Evolutionary conservation across 1,140 invertebrate genomes (phyloP).

Genomic region (Papilio aristodemus): DNA sequence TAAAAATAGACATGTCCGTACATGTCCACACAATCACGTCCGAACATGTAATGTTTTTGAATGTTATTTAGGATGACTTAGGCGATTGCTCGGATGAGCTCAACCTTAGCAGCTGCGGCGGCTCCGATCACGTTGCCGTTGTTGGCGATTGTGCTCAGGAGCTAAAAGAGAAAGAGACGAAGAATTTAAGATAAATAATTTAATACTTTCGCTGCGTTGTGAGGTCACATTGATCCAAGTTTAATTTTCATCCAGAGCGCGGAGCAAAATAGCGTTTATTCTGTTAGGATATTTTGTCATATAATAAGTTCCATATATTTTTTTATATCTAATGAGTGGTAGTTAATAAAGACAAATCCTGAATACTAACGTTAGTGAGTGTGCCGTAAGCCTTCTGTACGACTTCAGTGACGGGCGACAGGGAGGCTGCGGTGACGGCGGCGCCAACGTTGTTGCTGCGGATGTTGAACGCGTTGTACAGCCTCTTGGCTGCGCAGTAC

Average conservation of each 20-base stretch:
- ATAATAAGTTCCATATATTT: no score
- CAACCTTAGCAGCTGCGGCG: conserved; percentile 44
- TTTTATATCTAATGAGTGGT: no score
- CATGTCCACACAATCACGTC: conserved; percentile 18
- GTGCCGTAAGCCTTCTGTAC: conserved; percentile 36
- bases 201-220: no score
- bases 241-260: no score
- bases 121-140: conserved; percentile 44
- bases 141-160: conserved; percentile 45
- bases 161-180: conserved; percentile 40
- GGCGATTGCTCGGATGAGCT: conserved; percentile 39
- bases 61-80: conserved; percentile 37
- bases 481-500: conserved; percentile 61
- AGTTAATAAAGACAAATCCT: no score
- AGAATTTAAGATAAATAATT: no score
- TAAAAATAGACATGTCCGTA: neutral
- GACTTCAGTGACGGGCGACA: conserved; percentile 41
- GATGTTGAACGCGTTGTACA: conserved; percentile 53
- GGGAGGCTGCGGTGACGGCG: conserved; percentile 49
- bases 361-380: conserved; percentile 46
- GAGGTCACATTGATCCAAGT: no score
- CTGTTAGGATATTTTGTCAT: neutral
- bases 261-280: no score
- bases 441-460: conserved; percentile 62
- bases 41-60: conserved; percentile 36